Percentiles rank a stretch among this genome's conserved stretches.
phyloP scores from a whole-genome alignment of 2,888 invertebrate species.

The Rotaria magnacalcarata region DNA sequence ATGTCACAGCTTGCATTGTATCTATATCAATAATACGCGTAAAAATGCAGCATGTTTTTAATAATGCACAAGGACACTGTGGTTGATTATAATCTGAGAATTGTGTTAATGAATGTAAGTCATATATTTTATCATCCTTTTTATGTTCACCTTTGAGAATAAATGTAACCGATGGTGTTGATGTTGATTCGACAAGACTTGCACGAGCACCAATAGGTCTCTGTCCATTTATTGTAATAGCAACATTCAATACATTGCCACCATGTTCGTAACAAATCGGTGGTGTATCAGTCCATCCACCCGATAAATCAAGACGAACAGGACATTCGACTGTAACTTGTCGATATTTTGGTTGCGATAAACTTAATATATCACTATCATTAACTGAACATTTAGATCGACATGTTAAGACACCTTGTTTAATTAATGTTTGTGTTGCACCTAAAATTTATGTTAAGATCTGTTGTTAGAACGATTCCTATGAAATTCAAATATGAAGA shows the following conservation, averaged over 20 bases:
- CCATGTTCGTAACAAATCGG: slow-evolving; percentile 64
- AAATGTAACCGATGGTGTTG: slow-evolving; percentile 32
- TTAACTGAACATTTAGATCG: neutral
- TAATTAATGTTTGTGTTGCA: slow-evolving; percentile 49
- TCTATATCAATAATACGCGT: slow-evolving; percentile 56
- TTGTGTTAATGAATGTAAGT: slow-evolving; percentile 52
- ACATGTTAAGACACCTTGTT: slow-evolving; percentile 48
- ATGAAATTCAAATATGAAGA: too few relatives aligned
- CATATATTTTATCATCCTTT: slow-evolving; percentile 39
- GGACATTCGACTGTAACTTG: slow-evolving; percentile 61
- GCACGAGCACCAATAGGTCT: slow-evolving; percentile 61
- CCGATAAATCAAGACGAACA: slow-evolving; percentile 62
- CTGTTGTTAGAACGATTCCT: too few relatives aligned
- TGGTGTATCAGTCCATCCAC: slow-evolving; percentile 65
- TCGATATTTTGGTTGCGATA: neutral
- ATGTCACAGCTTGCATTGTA: slow-evolving; percentile 46
- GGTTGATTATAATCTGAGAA: slow-evolving; percentile 60
- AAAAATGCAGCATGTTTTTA: slow-evolving; percentile 61
- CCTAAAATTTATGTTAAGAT: slow-evolving; percentile 49
- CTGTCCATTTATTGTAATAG: slow-evolving; percentile 61
- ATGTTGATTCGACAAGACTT: neutral
- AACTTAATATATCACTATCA: neutral
- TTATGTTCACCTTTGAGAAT: slow-evolving; percentile 33
- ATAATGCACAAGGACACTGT: slow-evolving; percentile 59
- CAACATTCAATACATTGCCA: slow-evolving; percentile 61